Conservation (phyloP, 2,113 vertebrate genomes). For the Asarcornis scutulata region DNA sequence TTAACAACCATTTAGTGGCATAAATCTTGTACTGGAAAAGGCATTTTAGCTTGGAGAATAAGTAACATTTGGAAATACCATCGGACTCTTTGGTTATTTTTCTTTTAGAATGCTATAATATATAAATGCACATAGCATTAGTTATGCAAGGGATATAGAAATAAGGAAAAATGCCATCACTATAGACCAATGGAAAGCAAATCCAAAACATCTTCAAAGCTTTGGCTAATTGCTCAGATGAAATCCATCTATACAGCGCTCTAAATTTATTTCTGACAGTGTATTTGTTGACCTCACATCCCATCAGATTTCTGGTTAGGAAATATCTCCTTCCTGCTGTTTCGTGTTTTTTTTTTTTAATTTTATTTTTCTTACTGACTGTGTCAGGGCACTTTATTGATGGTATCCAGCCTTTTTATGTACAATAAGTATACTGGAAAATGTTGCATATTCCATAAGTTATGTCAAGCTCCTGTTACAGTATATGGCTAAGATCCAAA, state of each 20-base stretch:
- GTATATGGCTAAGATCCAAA: neutral
- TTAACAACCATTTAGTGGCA: slow-evolving; percentile 3
- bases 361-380: neutral
- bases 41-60: neutral
- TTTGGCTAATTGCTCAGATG: neutral
- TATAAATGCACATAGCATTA: neutral
- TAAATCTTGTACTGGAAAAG: neutral
- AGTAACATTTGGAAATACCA: neutral
- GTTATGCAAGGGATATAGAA: neutral
- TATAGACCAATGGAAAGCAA: neutral
- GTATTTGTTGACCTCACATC: neutral
- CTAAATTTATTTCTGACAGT: neutral
- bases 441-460: rapidly evolving
- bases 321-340: neutral
- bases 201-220: neutral
- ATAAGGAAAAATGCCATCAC: neutral
- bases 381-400: neutral
- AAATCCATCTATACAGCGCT: neutral
- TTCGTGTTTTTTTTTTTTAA: neutral
- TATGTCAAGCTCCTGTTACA: neutral
- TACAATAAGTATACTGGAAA: neutral
- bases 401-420: neutral
- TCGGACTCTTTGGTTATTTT: neutral
- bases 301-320: neutral
- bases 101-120: neutral